These are phyloP conservation scores for Rhinolophus ferrumequinum DNA, from an alignment of 2,113 vertebrate genomes.

Conservation along the genomic window DNA sequence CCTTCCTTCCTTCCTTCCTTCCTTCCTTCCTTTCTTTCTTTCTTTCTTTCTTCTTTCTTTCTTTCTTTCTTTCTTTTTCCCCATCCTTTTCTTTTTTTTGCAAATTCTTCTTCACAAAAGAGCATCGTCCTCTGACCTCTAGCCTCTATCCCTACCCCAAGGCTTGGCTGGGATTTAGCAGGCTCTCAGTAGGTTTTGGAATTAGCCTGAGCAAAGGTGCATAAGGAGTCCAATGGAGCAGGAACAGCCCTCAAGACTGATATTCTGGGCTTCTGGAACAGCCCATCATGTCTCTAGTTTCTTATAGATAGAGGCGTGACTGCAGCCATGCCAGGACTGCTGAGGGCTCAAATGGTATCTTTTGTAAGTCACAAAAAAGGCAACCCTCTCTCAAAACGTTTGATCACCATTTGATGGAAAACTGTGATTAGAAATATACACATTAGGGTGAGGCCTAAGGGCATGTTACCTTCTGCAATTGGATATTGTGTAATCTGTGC, in stretches of 20 bases:
- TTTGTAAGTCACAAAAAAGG: not conserved
- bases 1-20: not conserved
- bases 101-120: not conserved
- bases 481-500: not conserved
- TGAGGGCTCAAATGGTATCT: not conserved
- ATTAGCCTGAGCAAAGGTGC: not conserved
- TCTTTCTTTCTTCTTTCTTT: no score
- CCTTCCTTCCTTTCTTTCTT: no score
- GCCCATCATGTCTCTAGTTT: not conserved
- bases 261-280: not conserved
- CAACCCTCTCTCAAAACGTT: not conserved
- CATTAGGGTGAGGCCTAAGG: not conserved
- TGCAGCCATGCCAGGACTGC: not conserved
- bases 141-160: not conserved
- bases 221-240: not conserved
- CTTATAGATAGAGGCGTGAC: not conserved
- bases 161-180: not conserved
- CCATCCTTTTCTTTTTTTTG: not conserved
- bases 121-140: not conserved
- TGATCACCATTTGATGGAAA: not conserved
- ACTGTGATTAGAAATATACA: not conserved
- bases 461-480: not conserved
- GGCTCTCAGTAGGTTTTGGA: not conserved
- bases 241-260: not conserved
- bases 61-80: not conserved